phyloP scores from a whole-genome alignment of 1,140 invertebrate species.

The Stenopsyche tienmushanensis region DNA sequence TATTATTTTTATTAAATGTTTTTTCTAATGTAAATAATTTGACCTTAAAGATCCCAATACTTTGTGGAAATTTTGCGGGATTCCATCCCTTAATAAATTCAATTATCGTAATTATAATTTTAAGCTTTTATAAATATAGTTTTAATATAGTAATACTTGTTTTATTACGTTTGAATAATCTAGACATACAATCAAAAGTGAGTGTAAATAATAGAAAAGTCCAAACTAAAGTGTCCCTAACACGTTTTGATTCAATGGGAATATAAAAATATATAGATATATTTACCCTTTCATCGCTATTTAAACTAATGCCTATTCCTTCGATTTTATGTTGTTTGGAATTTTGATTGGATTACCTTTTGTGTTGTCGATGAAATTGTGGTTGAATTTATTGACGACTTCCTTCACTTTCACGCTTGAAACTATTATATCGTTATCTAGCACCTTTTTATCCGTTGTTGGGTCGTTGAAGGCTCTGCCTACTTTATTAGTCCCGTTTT shows the following conservation, averaged over 20 bases:
- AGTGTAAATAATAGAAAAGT: neutral
- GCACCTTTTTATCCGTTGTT: neutral
- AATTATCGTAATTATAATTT: too few relatives aligned
- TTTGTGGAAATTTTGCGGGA: too few relatives aligned
- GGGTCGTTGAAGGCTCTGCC: slow-evolving; percentile 1
- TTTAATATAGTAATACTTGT: neutral
- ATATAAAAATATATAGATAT: neutral
- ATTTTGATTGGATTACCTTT: slow-evolving; percentile 24
- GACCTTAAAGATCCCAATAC: too few relatives aligned
- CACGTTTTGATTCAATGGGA: neutral
- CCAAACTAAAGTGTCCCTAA: neutral
- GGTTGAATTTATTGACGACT: slow-evolving; percentile 54
- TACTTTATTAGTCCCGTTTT: slow-evolving; percentile 35
- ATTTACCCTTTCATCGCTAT: neutral
- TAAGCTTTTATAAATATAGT: neutral
- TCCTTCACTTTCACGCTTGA: slow-evolving; percentile 55
- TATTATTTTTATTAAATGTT: too few relatives aligned
- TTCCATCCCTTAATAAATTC: too few relatives aligned
- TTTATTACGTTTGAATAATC: neutral
- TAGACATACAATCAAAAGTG: neutral
- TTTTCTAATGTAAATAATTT: too few relatives aligned
- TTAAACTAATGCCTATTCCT: slow-evolving; percentile 19
- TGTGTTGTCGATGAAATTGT: slow-evolving; percentile 39
- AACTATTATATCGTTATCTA: slow-evolving; percentile 47
- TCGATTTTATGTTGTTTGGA: slow-evolving; percentile 24